Evolutionary conservation across 2,888 invertebrate genomes (phyloP).

Genomic region (Sesia bembeciformis): DNA sequence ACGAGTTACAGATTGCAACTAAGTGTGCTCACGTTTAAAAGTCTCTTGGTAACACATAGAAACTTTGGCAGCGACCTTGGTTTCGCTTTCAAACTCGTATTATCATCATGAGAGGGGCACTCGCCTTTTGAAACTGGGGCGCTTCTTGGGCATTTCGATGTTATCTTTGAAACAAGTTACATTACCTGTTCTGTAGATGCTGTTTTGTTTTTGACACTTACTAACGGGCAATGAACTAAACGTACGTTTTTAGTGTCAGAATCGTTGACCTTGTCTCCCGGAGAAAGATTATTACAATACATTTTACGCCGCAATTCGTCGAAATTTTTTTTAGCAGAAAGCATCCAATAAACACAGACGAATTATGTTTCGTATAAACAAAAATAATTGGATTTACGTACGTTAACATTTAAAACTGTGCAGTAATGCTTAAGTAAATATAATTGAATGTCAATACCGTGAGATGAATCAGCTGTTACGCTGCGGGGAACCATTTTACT

Average conservation of each 20-base stretch:
- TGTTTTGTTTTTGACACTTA: too few species aligned
- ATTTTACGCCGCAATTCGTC: background rate
- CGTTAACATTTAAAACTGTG: background rate
- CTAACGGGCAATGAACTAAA: background rate
- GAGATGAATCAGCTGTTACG: background rate
- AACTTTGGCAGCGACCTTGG: slow-evolving; percentile 22
- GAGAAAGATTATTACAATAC: background rate
- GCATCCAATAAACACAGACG: too few species aligned
- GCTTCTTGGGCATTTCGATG: background rate
- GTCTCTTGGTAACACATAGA: slow-evolving; percentile 1
- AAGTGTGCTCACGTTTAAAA: slow-evolving; percentile 16
- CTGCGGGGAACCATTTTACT: background rate
- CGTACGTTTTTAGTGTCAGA: background rate
- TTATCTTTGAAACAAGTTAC: background rate
- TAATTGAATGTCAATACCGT: background rate
- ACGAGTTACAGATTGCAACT: slow-evolving; percentile 20
- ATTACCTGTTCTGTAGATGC: background rate
- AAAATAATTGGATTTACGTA: background rate
- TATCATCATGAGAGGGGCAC: slow-evolving; percentile 22
- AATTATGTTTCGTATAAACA: background rate
- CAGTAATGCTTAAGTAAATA: background rate
- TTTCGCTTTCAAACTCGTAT: slow-evolving; percentile 51
- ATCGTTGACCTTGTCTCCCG: background rate
- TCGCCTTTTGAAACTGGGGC: background rate
- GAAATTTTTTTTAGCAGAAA: too few species aligned